phyloP scores from a whole-genome alignment of 2,888 invertebrate genomes.

The Limenitis camilla region DNA sequence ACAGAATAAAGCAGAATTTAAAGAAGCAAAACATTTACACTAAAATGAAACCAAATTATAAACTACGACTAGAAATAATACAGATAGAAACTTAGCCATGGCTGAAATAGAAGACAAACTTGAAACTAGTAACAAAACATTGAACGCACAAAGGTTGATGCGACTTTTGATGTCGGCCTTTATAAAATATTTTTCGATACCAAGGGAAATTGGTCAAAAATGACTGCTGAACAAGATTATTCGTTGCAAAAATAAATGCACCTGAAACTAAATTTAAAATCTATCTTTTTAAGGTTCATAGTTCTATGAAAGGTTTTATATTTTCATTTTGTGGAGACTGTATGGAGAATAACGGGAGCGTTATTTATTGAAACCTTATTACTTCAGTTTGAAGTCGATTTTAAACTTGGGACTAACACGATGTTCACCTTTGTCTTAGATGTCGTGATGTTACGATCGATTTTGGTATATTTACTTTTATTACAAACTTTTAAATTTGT shows the following conservation, averaged over 20 bases:
- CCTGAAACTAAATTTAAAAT: constrained; percentile 31
- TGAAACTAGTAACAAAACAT: not conserved
- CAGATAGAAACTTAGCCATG: too few relatives aligned
- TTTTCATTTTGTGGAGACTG: constrained; percentile 35
- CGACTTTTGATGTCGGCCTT: constrained; percentile 41
- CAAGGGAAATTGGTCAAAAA: constrained; percentile 63
- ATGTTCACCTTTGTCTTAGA: constrained; percentile 10
- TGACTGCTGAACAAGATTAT: constrained; percentile 57
- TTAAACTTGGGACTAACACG: constrained; percentile 27
- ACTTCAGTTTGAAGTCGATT: constrained; percentile 33
- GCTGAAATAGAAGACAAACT: too few relatives aligned
- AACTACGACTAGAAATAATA: too few relatives aligned
- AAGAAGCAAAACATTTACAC: too few relatives aligned
- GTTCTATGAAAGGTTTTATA: constrained; percentile 30
- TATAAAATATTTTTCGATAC: constrained; percentile 62
- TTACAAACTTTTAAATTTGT: too few relatives aligned
- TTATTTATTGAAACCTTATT: constrained; percentile 33
- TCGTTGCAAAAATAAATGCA: constrained; percentile 29
- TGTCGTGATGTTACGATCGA: constrained; percentile 1
- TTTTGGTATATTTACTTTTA: not conserved
- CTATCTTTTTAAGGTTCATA: constrained; percentile 33
- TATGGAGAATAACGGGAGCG: constrained; percentile 26
- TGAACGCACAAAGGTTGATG: constrained; percentile 28
- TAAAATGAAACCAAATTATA: too few relatives aligned
- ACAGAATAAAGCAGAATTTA: too few relatives aligned